Conservation (phyloP, 2,797 vertebrate species). For the Aplochiton taeniatus region DNA sequence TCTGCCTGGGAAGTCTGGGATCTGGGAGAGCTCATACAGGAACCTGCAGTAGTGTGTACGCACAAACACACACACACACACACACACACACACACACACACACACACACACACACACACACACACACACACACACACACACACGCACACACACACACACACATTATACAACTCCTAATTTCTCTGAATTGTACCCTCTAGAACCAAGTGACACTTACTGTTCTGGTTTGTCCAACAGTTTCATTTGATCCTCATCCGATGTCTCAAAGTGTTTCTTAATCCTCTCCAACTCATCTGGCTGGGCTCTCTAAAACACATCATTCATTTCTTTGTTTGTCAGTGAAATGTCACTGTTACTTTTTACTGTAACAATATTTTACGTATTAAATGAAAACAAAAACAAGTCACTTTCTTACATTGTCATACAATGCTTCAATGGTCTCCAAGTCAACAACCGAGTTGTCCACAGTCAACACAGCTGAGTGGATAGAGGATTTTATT, state of each 20-base stretch:
- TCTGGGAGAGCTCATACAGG: constrained; percentile 92
- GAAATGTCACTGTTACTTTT: too few relatives aligned
- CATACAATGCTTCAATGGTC: constrained; percentile 92
- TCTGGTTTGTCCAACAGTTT: constrained; percentile 97
- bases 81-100: not conserved
- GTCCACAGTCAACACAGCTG: constrained; percentile 90
- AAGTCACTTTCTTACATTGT: constrained; percentile 84
- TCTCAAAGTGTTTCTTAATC: constrained; percentile 88
- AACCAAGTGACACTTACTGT: constrained; percentile 81
- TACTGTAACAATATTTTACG: not conserved
- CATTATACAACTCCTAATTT: not conserved
- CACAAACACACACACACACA: not conserved
- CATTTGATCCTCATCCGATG: constrained; percentile 85
- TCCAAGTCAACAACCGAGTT: constrained; percentile 92
- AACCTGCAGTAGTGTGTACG: constrained; percentile 75
- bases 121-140: not conserved
- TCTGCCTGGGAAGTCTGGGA: constrained; percentile 89
- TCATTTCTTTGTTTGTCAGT: too few relatives aligned
- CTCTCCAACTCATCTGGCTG: constrained; percentile 90
- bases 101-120: not conserved
- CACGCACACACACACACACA: not conserved
- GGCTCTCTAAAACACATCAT: constrained; percentile 78
- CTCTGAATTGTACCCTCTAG: not conserved
- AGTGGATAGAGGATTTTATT: constrained; percentile 14
- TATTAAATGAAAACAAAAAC: not conserved